phyloP scores from a whole-genome alignment of 2,113 vertebrate species.

The Erythrocebus patas region DNA sequence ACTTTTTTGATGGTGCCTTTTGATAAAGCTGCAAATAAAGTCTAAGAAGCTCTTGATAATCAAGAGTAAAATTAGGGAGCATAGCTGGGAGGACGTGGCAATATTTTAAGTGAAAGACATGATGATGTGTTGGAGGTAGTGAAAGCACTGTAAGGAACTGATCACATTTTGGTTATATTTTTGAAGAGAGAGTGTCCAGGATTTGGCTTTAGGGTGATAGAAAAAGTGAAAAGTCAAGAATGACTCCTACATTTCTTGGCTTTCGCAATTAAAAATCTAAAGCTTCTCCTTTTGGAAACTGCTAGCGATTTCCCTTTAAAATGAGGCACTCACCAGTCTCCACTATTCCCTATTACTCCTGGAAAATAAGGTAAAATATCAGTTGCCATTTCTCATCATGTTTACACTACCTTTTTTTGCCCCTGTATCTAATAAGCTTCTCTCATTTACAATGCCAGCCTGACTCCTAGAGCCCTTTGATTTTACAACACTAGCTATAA shows the following conservation, averaged over 20 bases:
- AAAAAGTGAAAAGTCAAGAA: background rate
- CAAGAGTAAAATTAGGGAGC: background rate
- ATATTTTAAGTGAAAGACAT: background rate
- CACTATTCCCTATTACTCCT: background rate
- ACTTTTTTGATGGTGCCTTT: background rate
- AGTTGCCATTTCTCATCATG: background rate
- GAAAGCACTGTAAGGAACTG: background rate
- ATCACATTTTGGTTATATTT: background rate
- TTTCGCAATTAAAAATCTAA: background rate
- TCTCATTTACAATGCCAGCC: background rate
- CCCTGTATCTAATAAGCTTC: background rate
- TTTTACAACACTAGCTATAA: background rate
- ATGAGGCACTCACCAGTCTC: background rate
- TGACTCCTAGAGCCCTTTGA: background rate
- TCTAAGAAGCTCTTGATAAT: background rate
- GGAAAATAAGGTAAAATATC: background rate
- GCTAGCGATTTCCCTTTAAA: background rate
- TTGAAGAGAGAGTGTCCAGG: background rate
- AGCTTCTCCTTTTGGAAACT: background rate
- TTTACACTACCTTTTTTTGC: background rate
- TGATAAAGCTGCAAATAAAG: background rate
- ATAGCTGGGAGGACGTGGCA: background rate
- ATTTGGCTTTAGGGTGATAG: background rate
- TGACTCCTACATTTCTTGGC: background rate
- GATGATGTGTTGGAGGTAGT: accelerated